phyloP scores from a whole-genome alignment of 2,888 invertebrate species.

The Andrena marginata region DNA sequence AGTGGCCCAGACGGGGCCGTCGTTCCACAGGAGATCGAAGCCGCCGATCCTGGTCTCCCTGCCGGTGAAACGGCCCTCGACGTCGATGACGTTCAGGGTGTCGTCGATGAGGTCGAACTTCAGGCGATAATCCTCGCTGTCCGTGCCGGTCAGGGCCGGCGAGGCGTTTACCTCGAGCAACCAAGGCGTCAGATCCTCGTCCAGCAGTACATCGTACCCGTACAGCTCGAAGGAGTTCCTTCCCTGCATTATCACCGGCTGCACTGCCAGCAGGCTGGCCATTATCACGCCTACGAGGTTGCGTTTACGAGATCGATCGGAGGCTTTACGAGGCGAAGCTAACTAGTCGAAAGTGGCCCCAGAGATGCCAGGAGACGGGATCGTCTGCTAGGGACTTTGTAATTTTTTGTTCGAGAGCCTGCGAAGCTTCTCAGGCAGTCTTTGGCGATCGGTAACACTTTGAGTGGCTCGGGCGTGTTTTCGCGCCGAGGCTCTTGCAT shows the following conservation, averaged over 20 bases:
- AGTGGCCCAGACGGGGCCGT: conserved; percentile 85
- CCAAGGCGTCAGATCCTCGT: conserved; percentile 87
- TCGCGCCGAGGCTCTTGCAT: too few species aligned
- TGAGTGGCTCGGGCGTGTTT: too few species aligned
- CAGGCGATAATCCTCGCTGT: conserved; percentile 87
- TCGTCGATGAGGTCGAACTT: conserved; percentile 88
- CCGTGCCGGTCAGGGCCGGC: conserved; percentile 87
- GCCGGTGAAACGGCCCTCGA: conserved; percentile 86
- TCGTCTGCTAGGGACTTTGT: neutral
- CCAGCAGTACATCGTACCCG: conserved; percentile 88
- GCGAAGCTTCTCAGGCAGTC: too few species aligned
- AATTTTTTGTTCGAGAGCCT: too few species aligned
- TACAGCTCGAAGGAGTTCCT: conserved; percentile 89
- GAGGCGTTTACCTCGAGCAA: conserved; percentile 88
- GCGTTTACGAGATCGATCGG: conserved; percentile 11
- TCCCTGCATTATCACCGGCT: conserved; percentile 86
- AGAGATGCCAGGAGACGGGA: neutral
- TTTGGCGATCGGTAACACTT: too few species aligned
- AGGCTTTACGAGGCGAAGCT: neutral
- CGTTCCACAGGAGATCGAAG: conserved; percentile 87
- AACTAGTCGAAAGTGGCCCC: neutral
- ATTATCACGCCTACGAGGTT: conserved; percentile 85
- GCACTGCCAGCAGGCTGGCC: conserved; percentile 86
- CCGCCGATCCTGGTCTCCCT: conserved; percentile 87
- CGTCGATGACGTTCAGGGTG: conserved; percentile 87